These are phyloP conservation scores for Thecocarcelia acutangulata DNA, from an alignment of 2,888 invertebrate species.

Conservation along the genomic window DNA sequence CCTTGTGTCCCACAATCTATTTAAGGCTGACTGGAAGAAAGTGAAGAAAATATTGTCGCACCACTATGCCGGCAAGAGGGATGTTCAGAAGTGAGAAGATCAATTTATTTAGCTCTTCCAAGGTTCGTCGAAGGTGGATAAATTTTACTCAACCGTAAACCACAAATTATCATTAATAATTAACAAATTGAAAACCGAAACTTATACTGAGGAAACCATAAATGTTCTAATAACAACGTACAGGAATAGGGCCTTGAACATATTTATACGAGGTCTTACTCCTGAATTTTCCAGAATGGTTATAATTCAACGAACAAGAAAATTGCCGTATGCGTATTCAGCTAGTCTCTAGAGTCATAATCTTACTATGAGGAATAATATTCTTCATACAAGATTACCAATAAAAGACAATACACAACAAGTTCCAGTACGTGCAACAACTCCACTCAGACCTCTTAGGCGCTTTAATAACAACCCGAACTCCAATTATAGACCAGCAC, in stretches of 20 bases:
- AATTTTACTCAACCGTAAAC: constrained; percentile 62
- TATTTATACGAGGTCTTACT: constrained; percentile 42
- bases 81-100: constrained; percentile 66
- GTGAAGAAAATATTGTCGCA: constrained; percentile 59
- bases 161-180: constrained; percentile 67
- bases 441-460: neutral
- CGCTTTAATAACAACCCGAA: neutral
- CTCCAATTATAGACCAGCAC: neutral
- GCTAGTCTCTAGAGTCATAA: constrained; percentile 45
- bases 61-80: constrained; percentile 70
- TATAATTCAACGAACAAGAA: constrained; percentile 52
- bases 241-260: constrained; percentile 46
- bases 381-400: neutral
- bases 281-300: constrained; percentile 56
- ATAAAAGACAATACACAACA: neutral
- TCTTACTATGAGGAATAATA: constrained; percentile 31
- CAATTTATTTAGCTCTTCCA: constrained; percentile 65
- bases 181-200: constrained; percentile 66
- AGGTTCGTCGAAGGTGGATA: too few species aligned
- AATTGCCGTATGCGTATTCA: constrained; percentile 58
- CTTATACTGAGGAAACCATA: constrained; percentile 50
- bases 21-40: constrained; percentile 55
- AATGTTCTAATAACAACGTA: constrained; percentile 47
- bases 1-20: constrained; percentile 53
- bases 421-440: neutral